These are phyloP conservation scores for Drosophila guanche DNA, from an alignment of 1,140 invertebrate genomes.

Conservation along the genomic window DNA sequence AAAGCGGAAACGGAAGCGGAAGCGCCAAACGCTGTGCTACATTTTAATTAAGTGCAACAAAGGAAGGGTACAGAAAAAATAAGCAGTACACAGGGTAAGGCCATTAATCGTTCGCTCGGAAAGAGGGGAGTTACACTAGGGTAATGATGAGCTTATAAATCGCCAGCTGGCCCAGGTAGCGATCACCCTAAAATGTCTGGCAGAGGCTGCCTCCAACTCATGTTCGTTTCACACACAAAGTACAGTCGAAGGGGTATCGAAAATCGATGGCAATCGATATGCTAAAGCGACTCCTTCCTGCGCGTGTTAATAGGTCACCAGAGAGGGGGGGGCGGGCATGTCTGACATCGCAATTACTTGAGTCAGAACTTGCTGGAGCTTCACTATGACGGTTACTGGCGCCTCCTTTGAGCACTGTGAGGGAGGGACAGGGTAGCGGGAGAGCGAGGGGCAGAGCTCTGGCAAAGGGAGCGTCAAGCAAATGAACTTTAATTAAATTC, in stretches of 20 bases:
- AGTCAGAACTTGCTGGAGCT: conserved; percentile 44
- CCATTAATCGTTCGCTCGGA: neutral
- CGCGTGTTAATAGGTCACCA: conserved; percentile 37
- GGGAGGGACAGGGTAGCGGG: neutral
- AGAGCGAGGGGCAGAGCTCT: neutral
- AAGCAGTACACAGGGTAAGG: conserved; percentile 1
- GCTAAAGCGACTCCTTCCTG: conserved; percentile 8
- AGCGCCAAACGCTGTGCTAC: conserved; percentile 1
- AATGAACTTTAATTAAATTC: conserved; percentile 81
- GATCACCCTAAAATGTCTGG: no score
- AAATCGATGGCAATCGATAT: conserved; percentile 26
- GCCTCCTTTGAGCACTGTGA: conserved; percentile 15
- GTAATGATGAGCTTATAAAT: no score
- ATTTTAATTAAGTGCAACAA: conserved; percentile 61
- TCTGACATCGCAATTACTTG: conserved; percentile 63
- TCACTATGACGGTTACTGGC: conserved; percentile 10
- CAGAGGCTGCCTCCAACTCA: no score
- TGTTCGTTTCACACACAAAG: neutral
- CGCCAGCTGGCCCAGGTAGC: no score
- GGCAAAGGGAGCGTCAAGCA: conserved; percentile 34
- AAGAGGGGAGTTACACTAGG: no score
- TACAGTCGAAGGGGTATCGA: conserved; percentile 6
- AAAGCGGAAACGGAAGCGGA: no score
- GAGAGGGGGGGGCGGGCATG: neutral
- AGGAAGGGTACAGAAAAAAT: neutral